Conservation (phyloP, 2,888 invertebrate genomes). For the Eurois occulta region DNA sequence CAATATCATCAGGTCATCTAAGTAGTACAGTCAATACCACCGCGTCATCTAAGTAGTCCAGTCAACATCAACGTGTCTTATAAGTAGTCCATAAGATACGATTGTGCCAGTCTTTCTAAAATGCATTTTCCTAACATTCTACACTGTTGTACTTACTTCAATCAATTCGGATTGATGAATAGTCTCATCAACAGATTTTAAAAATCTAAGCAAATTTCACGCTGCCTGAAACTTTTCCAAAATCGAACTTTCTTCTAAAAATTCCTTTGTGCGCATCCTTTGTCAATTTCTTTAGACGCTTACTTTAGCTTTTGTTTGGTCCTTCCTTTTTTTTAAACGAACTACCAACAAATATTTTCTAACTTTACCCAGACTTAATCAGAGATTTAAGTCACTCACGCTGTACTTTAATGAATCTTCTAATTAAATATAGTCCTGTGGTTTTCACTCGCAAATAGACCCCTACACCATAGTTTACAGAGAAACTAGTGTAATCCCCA, state of each 20-base stretch:
- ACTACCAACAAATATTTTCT: neutral
- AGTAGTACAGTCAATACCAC: neutral
- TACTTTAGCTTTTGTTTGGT: neutral
- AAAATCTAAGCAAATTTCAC: neutral
- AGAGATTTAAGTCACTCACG: neutral
- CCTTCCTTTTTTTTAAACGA: neutral
- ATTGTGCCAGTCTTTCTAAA: neutral
- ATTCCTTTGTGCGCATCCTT: neutral
- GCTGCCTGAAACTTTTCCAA: neutral
- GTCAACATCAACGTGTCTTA: neutral
- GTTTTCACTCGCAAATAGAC: neutral
- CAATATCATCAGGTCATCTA: neutral
- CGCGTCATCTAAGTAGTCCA: neutral
- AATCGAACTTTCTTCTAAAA: neutral
- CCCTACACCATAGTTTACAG: neutral
- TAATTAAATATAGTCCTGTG: neutral
- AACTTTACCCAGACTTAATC: neutral
- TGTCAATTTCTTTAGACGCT: neutral
- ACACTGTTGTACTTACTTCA: neutral
- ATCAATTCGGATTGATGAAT: neutral
- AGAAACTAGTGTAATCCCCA: neutral
- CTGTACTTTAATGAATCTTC: neutral
- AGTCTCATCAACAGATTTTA: neutral
- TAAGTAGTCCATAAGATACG: neutral
- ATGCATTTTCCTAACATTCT: neutral